Evolutionary conservation across 1,140 invertebrate genomes (phyloP), one percentile per base, ranked within the genome.

Genomic region (Pomacea maculata): DNA sequence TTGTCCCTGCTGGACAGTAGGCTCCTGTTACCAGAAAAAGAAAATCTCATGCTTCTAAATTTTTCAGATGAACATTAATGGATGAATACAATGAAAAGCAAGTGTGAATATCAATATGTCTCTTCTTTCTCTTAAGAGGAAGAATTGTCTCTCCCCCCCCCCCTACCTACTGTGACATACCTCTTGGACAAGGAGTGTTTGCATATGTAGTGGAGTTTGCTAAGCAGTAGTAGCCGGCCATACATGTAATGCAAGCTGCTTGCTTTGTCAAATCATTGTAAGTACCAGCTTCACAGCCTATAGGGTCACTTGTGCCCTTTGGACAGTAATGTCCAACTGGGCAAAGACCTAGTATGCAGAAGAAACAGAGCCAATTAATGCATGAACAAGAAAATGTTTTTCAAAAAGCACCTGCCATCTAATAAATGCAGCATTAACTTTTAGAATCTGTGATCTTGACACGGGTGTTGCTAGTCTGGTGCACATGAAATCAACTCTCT

Each of bases 241-340:
- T 82, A 83, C 89, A 90, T 8, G 85, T 79, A 54, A 81, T 83
- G 82, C 89, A 90, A 6, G 75, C 71, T 12, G 82, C 76, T 71
- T 89, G 87, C 64, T 88, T 82, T 71, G 88, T 88, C 57, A 86
- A 79, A 81, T 87, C 87, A 73, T 85, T 84, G 76, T 89, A 90
- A 1, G 84, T 88, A 12, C 89, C 89, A 63, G 87, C 86, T 15
- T 84, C 75, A 82, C 89, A 90, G 15, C 85, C 84, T 29, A 87
- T 86, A 0, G 88, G 86, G 67, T 86, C 82, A 29, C 85, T 79
- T 17, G 88, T 88, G 52, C 88, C 88, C 61, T 85, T 75, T 57
- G 89, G 89, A 78, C 89, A 90, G 67, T 89, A 90, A 80, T 89
- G 86, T 71, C 86, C 88, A 70, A 85, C 78, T 19, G 87, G 87